Conservation (phyloP, 2,113 vertebrate genomes). For the Pygoscelis antarcticus region DNA sequence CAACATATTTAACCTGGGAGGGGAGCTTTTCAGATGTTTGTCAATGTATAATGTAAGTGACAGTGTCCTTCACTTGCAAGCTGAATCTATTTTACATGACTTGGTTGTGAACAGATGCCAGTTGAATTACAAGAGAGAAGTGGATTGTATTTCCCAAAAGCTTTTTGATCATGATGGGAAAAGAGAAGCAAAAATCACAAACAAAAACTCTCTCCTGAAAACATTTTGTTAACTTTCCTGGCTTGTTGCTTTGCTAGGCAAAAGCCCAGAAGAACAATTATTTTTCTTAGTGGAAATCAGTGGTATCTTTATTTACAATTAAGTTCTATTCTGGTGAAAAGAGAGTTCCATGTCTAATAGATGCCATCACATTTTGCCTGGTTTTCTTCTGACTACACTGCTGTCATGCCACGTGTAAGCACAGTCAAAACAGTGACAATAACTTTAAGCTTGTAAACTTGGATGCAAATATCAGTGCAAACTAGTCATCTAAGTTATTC, state of each 20-base stretch:
- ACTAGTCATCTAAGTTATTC: neutral
- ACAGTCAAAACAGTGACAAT: neutral
- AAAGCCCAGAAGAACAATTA: neutral
- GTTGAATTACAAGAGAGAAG: neutral
- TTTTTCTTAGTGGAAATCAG: neutral
- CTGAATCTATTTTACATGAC: neutral
- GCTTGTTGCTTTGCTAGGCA: neutral
- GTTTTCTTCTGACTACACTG: neutral
- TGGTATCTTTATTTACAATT: neutral
- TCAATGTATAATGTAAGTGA: neutral
- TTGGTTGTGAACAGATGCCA: neutral
- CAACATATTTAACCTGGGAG: neutral
- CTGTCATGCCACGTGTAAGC: neutral
- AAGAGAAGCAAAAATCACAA: neutral
- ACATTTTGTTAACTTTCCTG: neutral
- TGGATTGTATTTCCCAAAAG: neutral
- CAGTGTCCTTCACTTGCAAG: neutral
- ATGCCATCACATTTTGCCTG: neutral
- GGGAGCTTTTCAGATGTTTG: neutral
- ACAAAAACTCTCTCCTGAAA: neutral
- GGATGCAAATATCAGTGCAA: neutral
- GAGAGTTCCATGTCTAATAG: neutral
- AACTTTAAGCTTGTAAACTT: neutral
- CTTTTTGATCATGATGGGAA: neutral
- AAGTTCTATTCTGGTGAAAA: neutral